These are phyloP conservation scores for Oxyura jamaicensis DNA, from an alignment of 2,113 vertebrate genomes.

Conservation along the genomic window DNA sequence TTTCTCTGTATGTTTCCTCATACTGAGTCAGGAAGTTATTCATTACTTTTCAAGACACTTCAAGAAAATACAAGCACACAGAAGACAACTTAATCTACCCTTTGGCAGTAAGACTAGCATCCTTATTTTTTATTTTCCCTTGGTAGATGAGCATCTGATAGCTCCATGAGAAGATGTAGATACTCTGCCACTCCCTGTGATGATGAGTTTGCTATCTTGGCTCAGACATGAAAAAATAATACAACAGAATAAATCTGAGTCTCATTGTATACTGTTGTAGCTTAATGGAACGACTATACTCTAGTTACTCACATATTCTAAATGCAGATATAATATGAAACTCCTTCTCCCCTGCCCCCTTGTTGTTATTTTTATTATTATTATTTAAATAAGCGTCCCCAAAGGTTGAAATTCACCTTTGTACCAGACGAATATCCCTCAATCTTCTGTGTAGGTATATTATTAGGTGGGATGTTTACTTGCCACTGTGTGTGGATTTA, in stretches of 20 bases:
- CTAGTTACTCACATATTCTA: not conserved
- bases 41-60: constrained; percentile 15
- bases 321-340: not conserved
- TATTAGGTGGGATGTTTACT: not conserved
- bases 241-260: constrained; percentile 1
- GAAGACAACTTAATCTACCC: constrained; percentile 41
- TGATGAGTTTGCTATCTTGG: not conserved
- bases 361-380: not conserved
- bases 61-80: constrained; percentile 6
- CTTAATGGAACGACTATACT: not conserved
- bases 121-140: not conserved
- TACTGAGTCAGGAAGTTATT: constrained; percentile 28
- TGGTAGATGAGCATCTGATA: constrained; percentile 1
- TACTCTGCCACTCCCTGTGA: not conserved
- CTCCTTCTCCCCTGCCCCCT: not conserved
- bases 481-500: accelerated
- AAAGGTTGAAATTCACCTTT: not conserved
- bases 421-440: not conserved
- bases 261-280: not conserved
- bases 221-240: not conserved
- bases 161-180: not conserved
- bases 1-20: constrained; percentile 6
- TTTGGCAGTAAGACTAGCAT: not conserved
- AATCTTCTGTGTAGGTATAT: not conserved
- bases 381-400: not conserved